Percentiles rank a stretch among this genome's conserved stretches.
These are phyloP conservation scores for Picus viridis DNA, from an alignment of 2,797 vertebrate genomes.

Conservation along the genomic window DNA sequence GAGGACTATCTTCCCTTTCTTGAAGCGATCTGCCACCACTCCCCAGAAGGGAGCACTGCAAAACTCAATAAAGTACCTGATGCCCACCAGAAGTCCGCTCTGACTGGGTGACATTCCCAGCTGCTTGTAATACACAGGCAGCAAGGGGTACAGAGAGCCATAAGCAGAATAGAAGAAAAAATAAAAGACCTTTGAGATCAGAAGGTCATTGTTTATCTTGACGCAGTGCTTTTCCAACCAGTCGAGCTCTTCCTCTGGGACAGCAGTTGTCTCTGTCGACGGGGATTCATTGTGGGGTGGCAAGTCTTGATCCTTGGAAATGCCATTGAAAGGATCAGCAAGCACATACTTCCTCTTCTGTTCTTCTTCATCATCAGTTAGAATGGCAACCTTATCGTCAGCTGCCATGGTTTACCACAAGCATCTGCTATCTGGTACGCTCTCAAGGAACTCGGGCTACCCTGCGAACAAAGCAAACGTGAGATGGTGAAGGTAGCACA, in stretches of 20 bases:
- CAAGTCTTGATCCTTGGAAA: constrained; percentile 79
- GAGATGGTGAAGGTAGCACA: neutral
- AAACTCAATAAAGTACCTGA: constrained; percentile 98
- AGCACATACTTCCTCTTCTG: constrained; percentile 92
- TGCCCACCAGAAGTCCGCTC: constrained; percentile 93
- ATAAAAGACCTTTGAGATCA: constrained; percentile 97
- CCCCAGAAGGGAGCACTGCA: constrained; percentile 99
- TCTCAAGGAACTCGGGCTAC: constrained; percentile 35
- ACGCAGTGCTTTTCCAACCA: constrained; percentile 91
- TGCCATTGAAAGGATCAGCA: constrained; percentile 86
- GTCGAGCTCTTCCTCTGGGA: constrained; percentile 77
- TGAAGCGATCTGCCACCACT: constrained; percentile 93
- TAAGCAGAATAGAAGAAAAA: constrained; percentile 98
- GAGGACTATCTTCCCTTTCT: constrained; percentile 91
- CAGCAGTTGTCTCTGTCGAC: constrained; percentile 52
- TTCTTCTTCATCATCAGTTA: constrained; percentile 95
- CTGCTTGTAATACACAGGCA: constrained; percentile 96
- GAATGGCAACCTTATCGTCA: constrained; percentile 94
- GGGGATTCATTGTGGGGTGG: constrained; percentile 56
- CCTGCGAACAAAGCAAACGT: constrained; percentile 58
- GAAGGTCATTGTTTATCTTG: constrained; percentile 89
- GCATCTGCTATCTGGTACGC: neutral
- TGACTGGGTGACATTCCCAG: constrained; percentile 93
- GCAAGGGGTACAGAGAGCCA: constrained; percentile 93
- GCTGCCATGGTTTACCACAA: constrained; percentile 85